These are phyloP conservation scores for Dipodomys ordii DNA, from an alignment of 2,113 vertebrate species.

Conservation along the genomic window DNA sequence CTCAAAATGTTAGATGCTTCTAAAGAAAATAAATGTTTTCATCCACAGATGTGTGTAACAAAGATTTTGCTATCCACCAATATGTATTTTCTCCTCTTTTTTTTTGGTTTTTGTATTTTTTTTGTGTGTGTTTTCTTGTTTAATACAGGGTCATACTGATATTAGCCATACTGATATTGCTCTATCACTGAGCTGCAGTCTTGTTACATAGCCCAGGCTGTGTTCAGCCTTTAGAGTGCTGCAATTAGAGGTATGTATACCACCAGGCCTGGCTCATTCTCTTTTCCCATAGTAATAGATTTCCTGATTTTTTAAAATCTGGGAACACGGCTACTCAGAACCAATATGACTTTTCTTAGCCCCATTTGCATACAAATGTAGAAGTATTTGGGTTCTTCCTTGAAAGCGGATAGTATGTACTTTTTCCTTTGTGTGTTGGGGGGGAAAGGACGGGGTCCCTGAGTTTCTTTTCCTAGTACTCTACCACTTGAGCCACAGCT, in stretches of 20 bases:
- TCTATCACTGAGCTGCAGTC: no score
- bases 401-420: neutral
- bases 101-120: no score
- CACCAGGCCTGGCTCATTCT: no score
- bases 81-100: neutral
- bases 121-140: no score
- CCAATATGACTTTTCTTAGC: neutral
- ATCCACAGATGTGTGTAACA: neutral
- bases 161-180: no score
- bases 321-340: neutral
- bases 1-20: neutral
- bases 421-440: neutral
- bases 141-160: neutral
- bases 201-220: no score
- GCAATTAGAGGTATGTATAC: no score
- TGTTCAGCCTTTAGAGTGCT: no score
- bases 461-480: no score
- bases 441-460: no score
- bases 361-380: neutral
- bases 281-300: neutral
- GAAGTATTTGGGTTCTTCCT: neutral
- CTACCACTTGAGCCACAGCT: no score
- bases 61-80: neutral
- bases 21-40: constrained; percentile 19
- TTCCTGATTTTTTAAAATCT: neutral